Conservation (phyloP, 2,797 vertebrate species). For the Ceryle rudis region DNA sequence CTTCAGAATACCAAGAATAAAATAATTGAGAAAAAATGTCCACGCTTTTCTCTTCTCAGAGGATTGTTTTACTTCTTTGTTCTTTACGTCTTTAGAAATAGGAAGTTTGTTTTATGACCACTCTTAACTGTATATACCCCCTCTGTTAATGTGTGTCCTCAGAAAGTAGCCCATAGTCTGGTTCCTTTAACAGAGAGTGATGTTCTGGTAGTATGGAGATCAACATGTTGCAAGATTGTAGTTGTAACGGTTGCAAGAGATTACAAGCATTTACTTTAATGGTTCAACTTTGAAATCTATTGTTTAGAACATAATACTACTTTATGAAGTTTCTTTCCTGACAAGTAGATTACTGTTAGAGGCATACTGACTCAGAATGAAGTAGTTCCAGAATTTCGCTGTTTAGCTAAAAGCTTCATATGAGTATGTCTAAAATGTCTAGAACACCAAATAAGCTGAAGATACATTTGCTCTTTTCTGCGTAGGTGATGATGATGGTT, state of each 20-base stretch:
- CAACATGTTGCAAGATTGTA: background rate
- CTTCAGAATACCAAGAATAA: background rate
- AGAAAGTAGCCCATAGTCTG: background rate
- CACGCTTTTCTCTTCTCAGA: background rate
- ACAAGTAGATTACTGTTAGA: background rate
- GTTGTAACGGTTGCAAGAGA: background rate
- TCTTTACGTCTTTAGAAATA: background rate
- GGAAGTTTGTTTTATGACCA: background rate
- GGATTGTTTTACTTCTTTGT: background rate
- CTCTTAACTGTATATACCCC: fast-evolving
- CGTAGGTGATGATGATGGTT: constrained; percentile 99
- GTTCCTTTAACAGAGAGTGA: background rate
- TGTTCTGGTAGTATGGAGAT: background rate
- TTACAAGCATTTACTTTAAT: background rate
- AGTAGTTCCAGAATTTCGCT: background rate
- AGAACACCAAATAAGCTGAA: background rate
- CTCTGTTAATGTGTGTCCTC: background rate
- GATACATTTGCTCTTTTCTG: background rate
- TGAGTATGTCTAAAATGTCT: background rate
- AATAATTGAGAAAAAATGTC: background rate
- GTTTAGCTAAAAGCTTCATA: background rate
- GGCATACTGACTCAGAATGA: background rate
- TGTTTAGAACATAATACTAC: background rate
- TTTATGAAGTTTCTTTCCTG: background rate
- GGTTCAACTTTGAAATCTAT: background rate